Base-by-base conservation (phyloP, 2,797 vertebrate species). In the Chelon auratus region DNA sequence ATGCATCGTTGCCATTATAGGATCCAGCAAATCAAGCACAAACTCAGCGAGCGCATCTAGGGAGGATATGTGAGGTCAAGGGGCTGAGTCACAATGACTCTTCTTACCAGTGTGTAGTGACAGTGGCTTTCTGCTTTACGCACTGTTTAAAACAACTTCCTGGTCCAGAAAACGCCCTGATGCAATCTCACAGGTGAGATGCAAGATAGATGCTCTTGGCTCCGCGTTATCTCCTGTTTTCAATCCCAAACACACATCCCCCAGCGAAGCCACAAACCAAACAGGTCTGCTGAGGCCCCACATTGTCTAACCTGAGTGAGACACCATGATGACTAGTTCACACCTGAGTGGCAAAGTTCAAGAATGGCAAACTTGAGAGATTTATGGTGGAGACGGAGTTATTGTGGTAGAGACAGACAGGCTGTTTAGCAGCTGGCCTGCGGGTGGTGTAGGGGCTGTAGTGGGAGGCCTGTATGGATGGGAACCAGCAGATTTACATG, bases 271-370 rank as follows among this genome's bases (percentile, higher is more conserved):
- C 84, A 83, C 88, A 86, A 82, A 84, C 77, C 87, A 81, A 90
- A 90, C 89, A 87, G 90, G 91, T 90, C 82, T 64, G 87, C 69
- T 81, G 75, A 91, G 87, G 81, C 78, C 77, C 85, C 54, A 58
- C 87, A 87, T 88, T 84, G 85, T 92, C 85, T 81, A 72, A 81
- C 58, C 57, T 12, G 55, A 82, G 83, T 68, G 82, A 87, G 89
- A 92, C 89, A 78, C 83, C 52, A 4, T 30, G 62, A 86, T 88
- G 90, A 91, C 86, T 83, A 77, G 78, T 75, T 91, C 82, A 75
- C 91, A 89, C 90, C 89, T 92, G 83, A 72, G 83, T 91, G 88
- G 68, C 77, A 89, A 88, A 85, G 78, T 78, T 84, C 77, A 87
- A 74, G 80, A 80, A 82, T 62, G 87, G 85, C 79, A 55, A 48